Evolutionary conservation across 2,797 vertebrate species (phyloP), one percentile per base, ranked within the genome.

Genomic region (Enteromius unitaeniatus): DNA sequence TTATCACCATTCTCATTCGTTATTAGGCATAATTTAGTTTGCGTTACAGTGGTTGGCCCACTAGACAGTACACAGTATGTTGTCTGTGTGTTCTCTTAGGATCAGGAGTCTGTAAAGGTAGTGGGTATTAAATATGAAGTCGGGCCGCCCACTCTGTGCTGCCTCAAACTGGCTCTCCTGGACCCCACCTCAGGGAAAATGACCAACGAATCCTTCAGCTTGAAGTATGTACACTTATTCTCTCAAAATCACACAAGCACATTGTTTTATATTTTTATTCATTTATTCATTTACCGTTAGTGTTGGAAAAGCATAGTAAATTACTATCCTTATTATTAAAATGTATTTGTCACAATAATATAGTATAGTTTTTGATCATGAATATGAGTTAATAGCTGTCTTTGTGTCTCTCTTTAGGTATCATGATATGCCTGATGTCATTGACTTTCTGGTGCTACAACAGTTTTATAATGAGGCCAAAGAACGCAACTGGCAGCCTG

Each of bases 341-440:
- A n/a, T n/a, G n/a, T n/a, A n/a, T n/a, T n/a, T n/a, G n/a, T n/a
- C n/a, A n/a, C n/a, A n/a, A n/a, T n/a, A n/a, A n/a, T n/a, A n/a
- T n/a, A n/a, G n/a, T n/a, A 23, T 28, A 11, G 7, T 23, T 81
- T 76, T 83, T 45, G 26, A n/a, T 40, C 23, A 26, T 58, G 64
- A 51, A 60, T 1, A 1, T 51, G 14, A 23, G 31, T 6, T 70
- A 1, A 31, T 34, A 8, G 17, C 68, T 45, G 9, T 73, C n/a
- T 75, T 26, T 68, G 3, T 84, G 21, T 47, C 31, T 15, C 3
- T 42, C 77, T 76, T 60, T 51, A 99, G 98, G 90, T 99, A 99
- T 92, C 98, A 99, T 21, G 98, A 99, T 91, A 99, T 99, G 98
- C 98, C 97, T n/a, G 98, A 99, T 91, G 98, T 99, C 90, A 99